A percentile compares a stretch with the other conserved stretches of the same genome.
Evolutionary conservation across 1,140 invertebrate genomes (phyloP).

Genomic region (Bombus sylvicola): DNA sequence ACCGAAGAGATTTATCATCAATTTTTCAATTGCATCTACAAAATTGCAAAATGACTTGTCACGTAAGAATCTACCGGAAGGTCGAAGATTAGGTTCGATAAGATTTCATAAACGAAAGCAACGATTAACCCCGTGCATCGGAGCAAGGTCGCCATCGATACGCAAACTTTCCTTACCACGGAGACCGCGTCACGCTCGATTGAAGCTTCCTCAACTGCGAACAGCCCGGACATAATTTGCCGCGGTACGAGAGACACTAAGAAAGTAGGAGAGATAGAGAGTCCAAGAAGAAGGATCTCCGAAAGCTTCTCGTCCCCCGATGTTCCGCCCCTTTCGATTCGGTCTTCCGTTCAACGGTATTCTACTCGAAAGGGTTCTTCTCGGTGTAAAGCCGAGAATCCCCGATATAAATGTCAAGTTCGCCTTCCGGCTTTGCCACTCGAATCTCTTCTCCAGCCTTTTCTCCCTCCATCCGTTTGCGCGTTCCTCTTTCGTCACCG

Average conservation of each 20-base stretch:
- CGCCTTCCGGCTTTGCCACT: constrained; percentile 76
- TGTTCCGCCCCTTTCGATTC: constrained; percentile 5
- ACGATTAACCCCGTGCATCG: neutral
- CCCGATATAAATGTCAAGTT: constrained; percentile 82
- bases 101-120: neutral
- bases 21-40: neutral
- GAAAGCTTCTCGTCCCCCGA: constrained; percentile 33
- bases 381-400: constrained; percentile 82
- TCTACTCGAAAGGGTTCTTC: constrained; percentile 70
- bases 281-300: neutral
- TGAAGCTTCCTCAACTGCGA: constrained; percentile 26
- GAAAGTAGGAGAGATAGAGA: constrained; percentile 8
- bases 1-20: neutral
- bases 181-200: constrained; percentile 26
- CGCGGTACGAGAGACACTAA: neutral
- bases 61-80: neutral
- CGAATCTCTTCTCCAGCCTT: constrained; percentile 43
- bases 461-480: neutral
- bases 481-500: constrained; percentile 61
- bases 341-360: constrained; percentile 34
- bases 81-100: neutral
- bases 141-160: neutral
- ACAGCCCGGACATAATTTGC: constrained; percentile 46
- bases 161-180: constrained; percentile 4
- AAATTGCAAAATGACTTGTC: neutral